Base-by-base conservation (phyloP, 1,140 invertebrate species). In the Apis dorsata region DNA sequence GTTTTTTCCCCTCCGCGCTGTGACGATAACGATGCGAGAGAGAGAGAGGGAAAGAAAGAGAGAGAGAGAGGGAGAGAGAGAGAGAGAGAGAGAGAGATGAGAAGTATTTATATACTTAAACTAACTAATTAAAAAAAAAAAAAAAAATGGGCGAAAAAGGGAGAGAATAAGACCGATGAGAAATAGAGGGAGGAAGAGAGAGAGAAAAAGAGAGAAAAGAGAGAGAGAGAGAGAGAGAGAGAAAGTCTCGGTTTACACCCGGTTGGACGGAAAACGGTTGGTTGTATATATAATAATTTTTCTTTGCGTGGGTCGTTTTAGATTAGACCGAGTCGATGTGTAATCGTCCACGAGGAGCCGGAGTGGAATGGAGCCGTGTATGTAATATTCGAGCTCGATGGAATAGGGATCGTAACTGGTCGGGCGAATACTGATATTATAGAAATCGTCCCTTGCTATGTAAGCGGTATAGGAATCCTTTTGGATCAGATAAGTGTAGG, bases 381-480 rank as follows among this genome's bases (percentile, higher is more conserved):
- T 34, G 34, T 34, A 28, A 3, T 34, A 34, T 34, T 49, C 53
- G 49, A 24, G 34, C 34, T 2, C n/a, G 21, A 28, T 28, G 13
- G 53, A 17, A 24, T 24, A 15, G 69, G 69, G 49, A 24, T 71
- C 28, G 69, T 53, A 53, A 53, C 44, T 24, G 69, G 15, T 53
- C 28, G 69, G 49, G 49, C 49, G 19, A 53, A 21, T 28, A 28
- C 9, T 24, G 24, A n/a, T 71, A 71, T 71, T 71, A 53, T 24
- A 71, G 69, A 71, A 53, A 71, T 51, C 21, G 69, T 71, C 49
- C 49, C 49, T 53, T 53, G 69, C 69, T 71, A 53, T 71, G 69
- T 71, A 71, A 71, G 69, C 69, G 19, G 17, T 53, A n/a, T n/a
- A 19, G 44, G 19, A 49, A 21, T 49, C 69, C n/a, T 71, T 24